Evolutionary conservation across 2,888 invertebrate genomes (phyloP).

Genomic region (Chrysolina americana): DNA sequence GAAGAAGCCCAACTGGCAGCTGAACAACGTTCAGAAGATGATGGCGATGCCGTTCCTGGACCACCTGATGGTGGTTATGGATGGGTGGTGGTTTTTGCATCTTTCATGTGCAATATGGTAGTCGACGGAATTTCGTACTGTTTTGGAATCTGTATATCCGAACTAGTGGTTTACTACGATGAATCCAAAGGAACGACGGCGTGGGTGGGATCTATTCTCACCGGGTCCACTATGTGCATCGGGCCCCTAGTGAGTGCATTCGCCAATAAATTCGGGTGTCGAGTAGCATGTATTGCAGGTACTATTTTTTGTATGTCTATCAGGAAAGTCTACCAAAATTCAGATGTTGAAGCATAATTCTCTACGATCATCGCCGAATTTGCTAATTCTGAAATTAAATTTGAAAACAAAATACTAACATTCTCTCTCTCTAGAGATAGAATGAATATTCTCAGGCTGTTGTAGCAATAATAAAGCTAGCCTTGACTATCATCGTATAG

Average conservation of each 20-base stretch:
- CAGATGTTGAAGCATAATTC: too few relatives aligned
- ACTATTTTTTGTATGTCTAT: background rate
- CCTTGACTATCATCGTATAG: too few relatives aligned
- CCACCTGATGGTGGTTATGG: slow-evolving; percentile 94
- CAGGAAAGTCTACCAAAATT: too few relatives aligned
- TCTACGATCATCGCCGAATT: too few relatives aligned
- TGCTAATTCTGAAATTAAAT: too few relatives aligned
- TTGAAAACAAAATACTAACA: too few relatives aligned
- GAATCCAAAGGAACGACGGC: slow-evolving; percentile 92
- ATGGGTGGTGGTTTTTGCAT: slow-evolving; percentile 95
- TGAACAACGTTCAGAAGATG: slow-evolving; percentile 72
- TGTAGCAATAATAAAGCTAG: too few relatives aligned
- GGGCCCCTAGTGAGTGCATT: slow-evolving; percentile 96
- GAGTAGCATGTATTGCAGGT: slow-evolving; percentile 93
- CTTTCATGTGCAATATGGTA: slow-evolving; percentile 97
- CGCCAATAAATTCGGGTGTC: slow-evolving; percentile 94
- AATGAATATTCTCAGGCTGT: too few relatives aligned
- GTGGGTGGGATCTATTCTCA: slow-evolving; percentile 94
- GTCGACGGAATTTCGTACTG: slow-evolving; percentile 98
- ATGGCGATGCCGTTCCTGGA: slow-evolving; percentile 85
- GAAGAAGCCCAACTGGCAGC: slow-evolving; percentile 80
- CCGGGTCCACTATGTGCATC: slow-evolving; percentile 94
- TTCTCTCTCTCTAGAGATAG: too few relatives aligned
- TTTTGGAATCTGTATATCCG: slow-evolving; percentile 92
- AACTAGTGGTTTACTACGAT: slow-evolving; percentile 85